Percentiles rank a stretch among this genome's conserved stretches.
These are phyloP conservation scores for Jordanella pulchra DNA, from an alignment of 2,797 vertebrate genomes.

Conservation along the genomic window DNA sequence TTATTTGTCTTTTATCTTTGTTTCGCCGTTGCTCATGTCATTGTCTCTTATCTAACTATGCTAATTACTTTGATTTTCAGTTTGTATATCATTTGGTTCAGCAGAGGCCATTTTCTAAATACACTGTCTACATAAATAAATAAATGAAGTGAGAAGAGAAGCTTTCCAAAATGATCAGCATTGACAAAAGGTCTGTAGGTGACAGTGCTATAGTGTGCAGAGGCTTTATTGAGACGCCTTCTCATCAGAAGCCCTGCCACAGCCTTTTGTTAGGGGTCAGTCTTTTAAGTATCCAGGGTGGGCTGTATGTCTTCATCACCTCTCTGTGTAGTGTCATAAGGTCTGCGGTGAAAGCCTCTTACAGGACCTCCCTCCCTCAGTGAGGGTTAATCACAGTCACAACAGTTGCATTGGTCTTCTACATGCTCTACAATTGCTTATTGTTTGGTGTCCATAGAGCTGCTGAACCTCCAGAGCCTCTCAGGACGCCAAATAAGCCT, in stretches of 20 bases:
- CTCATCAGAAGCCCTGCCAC: constrained; percentile 37
- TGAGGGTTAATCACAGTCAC: constrained; percentile 34
- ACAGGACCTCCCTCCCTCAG: constrained; percentile 48
- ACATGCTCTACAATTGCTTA: constrained; percentile 43
- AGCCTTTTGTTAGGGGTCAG: constrained; percentile 54
- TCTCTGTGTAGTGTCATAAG: constrained; percentile 51
- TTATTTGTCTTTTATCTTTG: neutral
- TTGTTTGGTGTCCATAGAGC: constrained; percentile 50
- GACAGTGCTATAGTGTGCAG: constrained; percentile 19
- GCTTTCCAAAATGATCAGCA: neutral
- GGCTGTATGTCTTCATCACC: constrained; percentile 68
- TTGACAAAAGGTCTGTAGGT: constrained; percentile 9
- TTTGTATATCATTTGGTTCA: neutral
- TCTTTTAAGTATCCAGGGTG: constrained; percentile 63
- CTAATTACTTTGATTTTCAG: neutral
- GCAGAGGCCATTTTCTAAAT: neutral
- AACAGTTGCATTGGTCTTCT: constrained; percentile 38
- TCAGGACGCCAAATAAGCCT: constrained; percentile 22
- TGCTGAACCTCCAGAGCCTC: constrained; percentile 46
- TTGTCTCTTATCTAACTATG: neutral
- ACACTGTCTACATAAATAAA: neutral
- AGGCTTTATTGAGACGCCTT: constrained; percentile 44
- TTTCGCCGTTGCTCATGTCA: neutral
- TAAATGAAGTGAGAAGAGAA: too few species aligned
- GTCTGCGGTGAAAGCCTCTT: constrained; percentile 61